Conservation (phyloP, 1,140 invertebrate species). For the Calliopsis andreniformis region DNA sequence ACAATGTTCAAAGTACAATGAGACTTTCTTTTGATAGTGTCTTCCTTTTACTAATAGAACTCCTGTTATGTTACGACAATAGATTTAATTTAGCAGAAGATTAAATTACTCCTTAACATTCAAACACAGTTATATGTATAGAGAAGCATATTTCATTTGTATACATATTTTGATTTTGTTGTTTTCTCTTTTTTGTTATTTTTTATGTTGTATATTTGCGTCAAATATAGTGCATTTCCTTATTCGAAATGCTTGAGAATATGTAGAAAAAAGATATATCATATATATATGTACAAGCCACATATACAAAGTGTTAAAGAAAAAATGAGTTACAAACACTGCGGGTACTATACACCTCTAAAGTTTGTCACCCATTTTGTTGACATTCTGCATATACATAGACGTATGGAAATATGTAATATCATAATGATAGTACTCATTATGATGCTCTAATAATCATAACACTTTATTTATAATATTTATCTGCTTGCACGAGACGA, state of each 20-base stretch:
- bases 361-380: too few species aligned
- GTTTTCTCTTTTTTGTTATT: conserved; percentile 29
- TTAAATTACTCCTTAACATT: not conserved
- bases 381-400: too few species aligned
- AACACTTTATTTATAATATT: conserved; percentile 41
- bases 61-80: not conserved
- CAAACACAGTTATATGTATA: too few species aligned
- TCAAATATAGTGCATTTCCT: not conserved
- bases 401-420: conserved; percentile 3
- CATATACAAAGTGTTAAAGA: too few species aligned
- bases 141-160: not conserved
- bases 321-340: too few species aligned
- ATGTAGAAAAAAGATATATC: conserved; percentile 4
- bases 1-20: not conserved
- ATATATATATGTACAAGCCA: conserved; percentile 8
- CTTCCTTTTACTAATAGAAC: not conserved
- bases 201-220: conserved; percentile 16
- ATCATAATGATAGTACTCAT: not conserved
- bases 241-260: not conserved
- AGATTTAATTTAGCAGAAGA: not conserved
- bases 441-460: conserved; percentile 17
- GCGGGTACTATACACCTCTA: too few species aligned
- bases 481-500: conserved; percentile 19
- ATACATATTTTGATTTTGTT: conserved; percentile 7
- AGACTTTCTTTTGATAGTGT: conserved; percentile 2